Base-by-base conservation (phyloP, 1,140 invertebrate species). In the Anoplolepis gracilipes region DNA sequence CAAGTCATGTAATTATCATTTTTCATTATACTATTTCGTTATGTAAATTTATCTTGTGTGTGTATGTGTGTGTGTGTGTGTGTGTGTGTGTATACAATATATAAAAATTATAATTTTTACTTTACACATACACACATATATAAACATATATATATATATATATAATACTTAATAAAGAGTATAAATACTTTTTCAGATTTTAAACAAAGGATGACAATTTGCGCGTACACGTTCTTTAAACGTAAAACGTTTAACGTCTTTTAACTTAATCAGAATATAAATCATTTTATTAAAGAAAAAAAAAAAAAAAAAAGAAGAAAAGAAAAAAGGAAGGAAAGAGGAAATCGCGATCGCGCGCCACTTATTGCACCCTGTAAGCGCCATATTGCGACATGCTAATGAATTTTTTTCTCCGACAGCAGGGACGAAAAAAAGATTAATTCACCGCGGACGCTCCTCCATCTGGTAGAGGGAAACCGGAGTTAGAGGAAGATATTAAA, bases 371-470 rank as follows among this genome's bases (percentile, higher is more conserved):
- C 70, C 73, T 85, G 78, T 72, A 30, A 49, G 69, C 62, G 84
- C 62, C 84, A 85, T 90, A 89, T 90, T 88, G 78, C 85, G 91
- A 92, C 89, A 91, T 90, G 88, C 84, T 93, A 92, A 93, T 91
- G 92, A 92, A 93, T 92, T 90, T 92, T 42, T 91, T 91, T 89
- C 82, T 55, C 59, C 36, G 46, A 11, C 28, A 19, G 36, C 64
- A 69, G 84, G 67, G 59, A 55, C 65, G 65, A 69, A 87, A 78
- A 90, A 88, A 70, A 90, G 85, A 90, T 92, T 91, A 91, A 91
- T 92, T 91, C 87, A 91, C 87, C 67, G 78, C 53, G 22, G 67
- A 19, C 22, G 69, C 33, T 33, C 42, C 67, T 49, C 13, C 46
- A 19, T 49, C 33, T 70, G 36, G 25, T 42, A 69, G 75, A 88